These are phyloP conservation scores for Homarus gammarus DNA, from an alignment of 2,888 invertebrate genomes.

Conservation along the genomic window DNA sequence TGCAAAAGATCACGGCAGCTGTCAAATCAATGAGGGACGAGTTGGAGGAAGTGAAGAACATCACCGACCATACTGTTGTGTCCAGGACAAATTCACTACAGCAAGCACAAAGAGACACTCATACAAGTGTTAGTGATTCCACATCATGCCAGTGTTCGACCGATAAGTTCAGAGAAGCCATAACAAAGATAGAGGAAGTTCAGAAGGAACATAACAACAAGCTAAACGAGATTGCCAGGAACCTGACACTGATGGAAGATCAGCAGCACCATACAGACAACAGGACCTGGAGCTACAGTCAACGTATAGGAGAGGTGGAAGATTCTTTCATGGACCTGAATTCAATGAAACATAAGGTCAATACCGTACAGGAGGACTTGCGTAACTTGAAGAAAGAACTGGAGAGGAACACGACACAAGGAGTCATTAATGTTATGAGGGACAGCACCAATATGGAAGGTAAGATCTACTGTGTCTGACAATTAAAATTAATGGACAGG, in stretches of 20 bases:
- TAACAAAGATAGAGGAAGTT: neutral
- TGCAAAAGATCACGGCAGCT: neutral
- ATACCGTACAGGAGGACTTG: neutral
- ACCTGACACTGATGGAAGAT: neutral
- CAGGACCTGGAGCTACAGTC: neutral
- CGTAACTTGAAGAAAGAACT: neutral
- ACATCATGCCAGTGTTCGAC: neutral
- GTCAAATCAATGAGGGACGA: conserved; percentile 6
- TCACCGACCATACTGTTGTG: neutral
- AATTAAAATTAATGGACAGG: neutral
- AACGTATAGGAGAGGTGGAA: conserved; percentile 3
- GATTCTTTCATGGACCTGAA: neutral
- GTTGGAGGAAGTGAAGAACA: neutral
- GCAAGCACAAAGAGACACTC: too few species aligned
- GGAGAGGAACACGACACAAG: neutral
- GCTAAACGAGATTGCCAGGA: neutral
- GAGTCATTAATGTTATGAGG: neutral
- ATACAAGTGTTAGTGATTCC: neutral
- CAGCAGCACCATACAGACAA: neutral
- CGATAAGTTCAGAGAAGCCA: neutral
- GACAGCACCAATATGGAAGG: neutral
- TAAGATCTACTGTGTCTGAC: neutral
- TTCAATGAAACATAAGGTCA: neutral
- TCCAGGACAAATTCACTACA: neutral
- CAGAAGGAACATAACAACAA: neutral